Evolutionary conservation across 2,888 invertebrate genomes (phyloP).

Genomic region (Proisotoma minuta): DNA sequence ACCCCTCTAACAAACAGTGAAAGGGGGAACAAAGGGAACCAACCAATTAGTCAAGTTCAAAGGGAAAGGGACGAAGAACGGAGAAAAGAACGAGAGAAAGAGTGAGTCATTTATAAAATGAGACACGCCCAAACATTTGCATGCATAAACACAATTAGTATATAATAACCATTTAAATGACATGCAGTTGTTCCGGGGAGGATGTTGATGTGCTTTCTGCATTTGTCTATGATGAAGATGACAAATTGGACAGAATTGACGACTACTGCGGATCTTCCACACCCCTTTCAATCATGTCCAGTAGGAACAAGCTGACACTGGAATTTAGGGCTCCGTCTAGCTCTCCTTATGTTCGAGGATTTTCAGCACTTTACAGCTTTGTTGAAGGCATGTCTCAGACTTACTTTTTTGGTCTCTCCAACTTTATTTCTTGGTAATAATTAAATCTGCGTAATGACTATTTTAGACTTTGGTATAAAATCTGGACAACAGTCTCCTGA

Average conservation of each 20-base stretch:
- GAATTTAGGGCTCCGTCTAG: constrained; percentile 76
- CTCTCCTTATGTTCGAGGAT: constrained; percentile 76
- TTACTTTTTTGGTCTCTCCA: too few relatives aligned
- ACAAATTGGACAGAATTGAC: constrained; percentile 75
- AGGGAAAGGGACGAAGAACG: constrained; percentile 15
- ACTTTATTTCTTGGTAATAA: too few relatives aligned
- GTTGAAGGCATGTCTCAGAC: constrained; percentile 86
- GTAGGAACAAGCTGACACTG: constrained; percentile 72
- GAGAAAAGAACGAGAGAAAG: constrained; percentile 14
- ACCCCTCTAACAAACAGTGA: constrained; percentile 23
- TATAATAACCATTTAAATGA: constrained; percentile 5
- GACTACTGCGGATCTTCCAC: constrained; percentile 76
- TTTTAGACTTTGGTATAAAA: constrained; percentile 78
- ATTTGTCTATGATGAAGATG: constrained; percentile 67
- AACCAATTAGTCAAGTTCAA: neutral
- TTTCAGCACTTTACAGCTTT: constrained; percentile 82
- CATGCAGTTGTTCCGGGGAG: constrained; percentile 68
- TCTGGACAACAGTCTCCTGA: constrained; percentile 70
- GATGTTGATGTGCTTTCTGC: constrained; percentile 67
- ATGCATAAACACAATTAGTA: neutral
- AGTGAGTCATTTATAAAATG: constrained; percentile 5
- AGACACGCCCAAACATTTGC: neutral
- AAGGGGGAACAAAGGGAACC: constrained; percentile 18
- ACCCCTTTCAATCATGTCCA: constrained; percentile 86
- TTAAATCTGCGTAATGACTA: too few relatives aligned